Conservation (phyloP, 2,888 invertebrate species). For the Noctua janthina region DNA sequence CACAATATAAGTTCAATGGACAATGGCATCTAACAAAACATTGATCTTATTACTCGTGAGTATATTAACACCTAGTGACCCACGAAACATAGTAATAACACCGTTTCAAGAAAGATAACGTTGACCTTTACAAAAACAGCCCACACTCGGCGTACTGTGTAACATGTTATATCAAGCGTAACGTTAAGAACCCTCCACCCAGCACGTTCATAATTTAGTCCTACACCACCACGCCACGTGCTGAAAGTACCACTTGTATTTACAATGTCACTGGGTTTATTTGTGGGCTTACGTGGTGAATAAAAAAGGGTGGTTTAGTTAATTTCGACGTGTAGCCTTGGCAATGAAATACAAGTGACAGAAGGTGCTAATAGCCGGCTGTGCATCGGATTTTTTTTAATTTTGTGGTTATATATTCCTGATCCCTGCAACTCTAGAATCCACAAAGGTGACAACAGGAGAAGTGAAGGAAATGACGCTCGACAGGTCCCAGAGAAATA, state of each 20-base stretch:
- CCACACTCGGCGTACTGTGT: slow-evolving; percentile 9
- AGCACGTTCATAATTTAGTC: slow-evolving; percentile 53
- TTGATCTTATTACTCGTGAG: neutral
- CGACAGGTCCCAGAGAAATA: too few species aligned
- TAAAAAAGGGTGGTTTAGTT: neutral
- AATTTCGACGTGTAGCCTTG: neutral
- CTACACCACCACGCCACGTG: neutral
- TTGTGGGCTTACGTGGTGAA: slow-evolving; percentile 2
- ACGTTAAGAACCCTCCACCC: slow-evolving; percentile 29
- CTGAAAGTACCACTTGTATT: neutral
- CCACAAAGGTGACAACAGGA: too few species aligned
- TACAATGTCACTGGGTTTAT: slow-evolving; percentile 17
- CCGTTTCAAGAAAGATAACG: slow-evolving; percentile 23
- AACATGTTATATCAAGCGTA: slow-evolving; percentile 29
- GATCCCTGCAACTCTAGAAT: neutral
- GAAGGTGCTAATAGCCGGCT: neutral
- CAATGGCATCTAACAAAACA: neutral
- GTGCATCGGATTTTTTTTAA: too few species aligned
- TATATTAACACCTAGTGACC: neutral
- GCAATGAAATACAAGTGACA: neutral
- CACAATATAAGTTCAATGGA: neutral
- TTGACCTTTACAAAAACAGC: slow-evolving; percentile 38
- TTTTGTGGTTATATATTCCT: neutral
- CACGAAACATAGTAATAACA: slow-evolving; percentile 1
- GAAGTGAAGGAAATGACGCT: too few species aligned